Conservation (phyloP, 2,797 vertebrate genomes). For the Hoplostethus atlanticus region DNA sequence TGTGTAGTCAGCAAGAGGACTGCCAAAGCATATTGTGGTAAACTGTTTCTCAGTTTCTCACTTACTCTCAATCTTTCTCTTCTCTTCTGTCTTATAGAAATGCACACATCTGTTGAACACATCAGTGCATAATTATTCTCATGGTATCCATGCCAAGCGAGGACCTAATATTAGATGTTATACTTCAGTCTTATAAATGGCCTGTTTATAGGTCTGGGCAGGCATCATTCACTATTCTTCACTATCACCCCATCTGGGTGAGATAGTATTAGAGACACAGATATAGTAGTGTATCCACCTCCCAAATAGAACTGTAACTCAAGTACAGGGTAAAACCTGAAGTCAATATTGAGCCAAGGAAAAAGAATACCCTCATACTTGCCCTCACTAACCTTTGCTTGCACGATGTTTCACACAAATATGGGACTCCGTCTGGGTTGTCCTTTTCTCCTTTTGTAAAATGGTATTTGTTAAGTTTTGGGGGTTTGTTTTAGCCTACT, state of each 20-base stretch:
- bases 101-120: neutral
- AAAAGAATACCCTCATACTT: no score
- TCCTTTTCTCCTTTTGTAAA: no score
- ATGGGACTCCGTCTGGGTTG: no score
- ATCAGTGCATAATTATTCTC: slow-evolving; percentile 4
- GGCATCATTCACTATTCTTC: no score
- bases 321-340: neutral
- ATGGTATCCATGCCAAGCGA: neutral
- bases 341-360: neutral
- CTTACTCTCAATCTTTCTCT: neutral
- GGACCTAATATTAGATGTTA: neutral
- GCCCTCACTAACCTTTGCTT: no score
- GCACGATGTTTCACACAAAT: no score
- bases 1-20: neutral
- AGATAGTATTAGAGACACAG: no score
- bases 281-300: neutral
- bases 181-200: no score
- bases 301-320: neutral
- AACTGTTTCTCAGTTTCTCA: neutral
- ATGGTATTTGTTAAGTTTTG: no score
- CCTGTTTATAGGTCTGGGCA: no score
- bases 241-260: no score
- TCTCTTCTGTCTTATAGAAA: neutral
- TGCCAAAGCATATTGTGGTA: neutral
- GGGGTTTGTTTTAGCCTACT: no score